Base-by-base conservation (phyloP, 2,797 vertebrate species). In the Craterocephalus amniculus region DNA sequence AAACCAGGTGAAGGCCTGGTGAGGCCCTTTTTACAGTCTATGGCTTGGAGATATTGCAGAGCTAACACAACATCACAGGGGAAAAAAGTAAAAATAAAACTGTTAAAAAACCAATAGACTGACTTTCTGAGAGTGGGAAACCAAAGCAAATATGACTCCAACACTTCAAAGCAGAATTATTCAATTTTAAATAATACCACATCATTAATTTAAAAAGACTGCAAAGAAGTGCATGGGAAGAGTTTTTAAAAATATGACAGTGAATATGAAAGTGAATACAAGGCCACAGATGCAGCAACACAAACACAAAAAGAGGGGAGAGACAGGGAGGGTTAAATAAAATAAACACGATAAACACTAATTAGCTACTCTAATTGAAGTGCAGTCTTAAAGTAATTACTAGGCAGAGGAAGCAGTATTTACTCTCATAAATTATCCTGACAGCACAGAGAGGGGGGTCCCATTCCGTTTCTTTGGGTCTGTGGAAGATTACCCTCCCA, bases 291-390 rank as follows among this genome's bases (percentile, higher is more conserved):
- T 59, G 65, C 35, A 74, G 48, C 67, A 48, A 35, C 49, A 57
- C 24, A 76, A 58, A 79, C 66, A 55, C 38, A 76, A 24, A 76
- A 43, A 69, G 56, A 71, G n/a, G 59, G 20, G 63, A 29, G 67
- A 60, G 74, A 40, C 59, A 56, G 60, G 18, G 62, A 38, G 35
- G 22, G 52, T 7, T 27, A 74, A 63, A 77, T 74, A 87, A 89
- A 86, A 86, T 80, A 90, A 88, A 91, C 87, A 87, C 58, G 68
- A 93, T 91, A 92, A 94, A 93, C 81, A 89, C 85, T 91, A 93
- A 94, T 94, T 93, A 94, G 83, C 89, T 80, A 79, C 83, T 91
- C 88, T 90, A 93, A 93, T 91, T 93, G 91, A 93, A 93, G 93
- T 87, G 84, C 85, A 82, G 88, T 90, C 86, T 90, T 90, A 87